Evolutionary conservation across 2,797 vertebrate species (phyloP).

Genomic region (Lepus oiostolus): DNA sequence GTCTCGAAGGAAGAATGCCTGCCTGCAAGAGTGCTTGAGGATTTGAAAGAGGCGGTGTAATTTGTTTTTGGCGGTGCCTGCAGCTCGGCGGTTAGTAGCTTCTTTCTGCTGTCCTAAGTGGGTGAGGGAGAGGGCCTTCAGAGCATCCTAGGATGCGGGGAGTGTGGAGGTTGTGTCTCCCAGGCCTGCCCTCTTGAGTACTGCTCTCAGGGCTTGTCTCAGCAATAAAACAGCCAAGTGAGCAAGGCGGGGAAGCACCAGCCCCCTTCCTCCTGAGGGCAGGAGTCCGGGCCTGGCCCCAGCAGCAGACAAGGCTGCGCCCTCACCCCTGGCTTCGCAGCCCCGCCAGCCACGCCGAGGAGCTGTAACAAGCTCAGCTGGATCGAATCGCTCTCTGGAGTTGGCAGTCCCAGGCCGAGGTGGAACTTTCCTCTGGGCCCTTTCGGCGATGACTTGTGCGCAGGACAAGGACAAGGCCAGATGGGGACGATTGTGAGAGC

Average conservation of each 20-base stretch:
- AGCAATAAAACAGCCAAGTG: not conserved
- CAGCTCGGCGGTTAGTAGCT: not conserved
- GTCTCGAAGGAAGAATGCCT: not conserved
- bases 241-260: not conserved
- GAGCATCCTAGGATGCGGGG: not conserved
- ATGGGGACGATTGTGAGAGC: rapidly evolving
- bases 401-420: not conserved
- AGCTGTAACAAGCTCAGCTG: constrained; percentile 11
- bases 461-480: not conserved
- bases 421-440: not conserved
- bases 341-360: not conserved
- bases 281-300: not conserved
- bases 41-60: not conserved
- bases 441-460: not conserved
- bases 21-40: not conserved
- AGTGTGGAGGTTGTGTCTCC: not conserved
- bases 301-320: not conserved
- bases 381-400: rapidly evolving
- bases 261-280: not conserved
- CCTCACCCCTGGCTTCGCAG: not conserved
- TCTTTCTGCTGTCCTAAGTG: not conserved
- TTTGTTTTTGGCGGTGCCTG: not conserved
- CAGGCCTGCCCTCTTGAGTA: not conserved
- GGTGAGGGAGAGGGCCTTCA: not conserved
- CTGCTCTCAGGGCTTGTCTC: not conserved